Conservation (phyloP, 2,888 invertebrate species). For the Coelinius sp. region DNA sequence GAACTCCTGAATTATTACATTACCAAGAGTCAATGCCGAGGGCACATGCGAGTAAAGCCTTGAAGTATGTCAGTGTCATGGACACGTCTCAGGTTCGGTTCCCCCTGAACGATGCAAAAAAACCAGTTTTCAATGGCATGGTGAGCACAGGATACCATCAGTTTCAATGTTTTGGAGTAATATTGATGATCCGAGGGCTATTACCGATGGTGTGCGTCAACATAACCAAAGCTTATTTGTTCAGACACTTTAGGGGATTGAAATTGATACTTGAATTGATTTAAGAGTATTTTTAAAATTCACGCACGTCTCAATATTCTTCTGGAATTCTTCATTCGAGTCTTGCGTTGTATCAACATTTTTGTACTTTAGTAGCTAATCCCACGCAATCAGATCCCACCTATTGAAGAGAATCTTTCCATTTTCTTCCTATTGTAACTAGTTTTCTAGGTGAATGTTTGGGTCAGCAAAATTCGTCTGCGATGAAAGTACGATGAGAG, state of each 20-base stretch:
- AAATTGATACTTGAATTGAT: too few species aligned
- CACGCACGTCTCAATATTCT: too few species aligned
- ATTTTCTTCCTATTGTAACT: neutral
- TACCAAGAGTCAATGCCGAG: slow-evolving; percentile 15
- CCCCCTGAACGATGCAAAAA: slow-evolving; percentile 51
- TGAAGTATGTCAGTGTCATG: slow-evolving; percentile 67
- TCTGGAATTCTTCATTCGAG: too few species aligned
- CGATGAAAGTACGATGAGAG: slow-evolving; percentile 49
- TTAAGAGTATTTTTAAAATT: too few species aligned
- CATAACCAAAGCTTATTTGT: neutral
- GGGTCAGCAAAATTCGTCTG: slow-evolving; percentile 24
- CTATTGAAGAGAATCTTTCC: too few species aligned
- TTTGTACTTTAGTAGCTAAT: too few species aligned
- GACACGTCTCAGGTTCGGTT: slow-evolving; percentile 50
- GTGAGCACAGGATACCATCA: slow-evolving; percentile 38
- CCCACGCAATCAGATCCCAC: too few species aligned
- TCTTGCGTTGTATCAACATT: too few species aligned
- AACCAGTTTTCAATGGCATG: slow-evolving; percentile 61
- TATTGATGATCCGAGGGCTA: slow-evolving; percentile 53
- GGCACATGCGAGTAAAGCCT: slow-evolving; percentile 53
- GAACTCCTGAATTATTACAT: slow-evolving; percentile 15
- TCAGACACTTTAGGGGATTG: too few species aligned
- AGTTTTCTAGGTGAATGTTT: neutral
- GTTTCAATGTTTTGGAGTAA: slow-evolving; percentile 56
- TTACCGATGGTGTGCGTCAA: neutral